Percentiles rank a stretch among this genome's conserved stretches.
Evolutionary conservation across 2,113 vertebrate genomes (phyloP).

Genomic region (Psophia crepitans): DNA sequence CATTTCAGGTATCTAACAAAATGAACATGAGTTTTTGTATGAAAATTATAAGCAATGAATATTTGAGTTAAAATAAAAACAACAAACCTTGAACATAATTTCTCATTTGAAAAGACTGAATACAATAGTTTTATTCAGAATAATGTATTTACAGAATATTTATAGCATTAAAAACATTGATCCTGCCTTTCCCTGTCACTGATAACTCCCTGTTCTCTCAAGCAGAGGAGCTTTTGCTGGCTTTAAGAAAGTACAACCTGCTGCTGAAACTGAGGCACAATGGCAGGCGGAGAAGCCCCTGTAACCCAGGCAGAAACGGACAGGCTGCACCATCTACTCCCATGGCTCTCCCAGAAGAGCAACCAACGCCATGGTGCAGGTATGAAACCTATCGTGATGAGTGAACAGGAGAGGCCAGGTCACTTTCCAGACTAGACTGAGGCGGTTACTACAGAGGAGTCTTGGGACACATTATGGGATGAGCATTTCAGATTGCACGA

Average conservation of each 20-base stretch:
- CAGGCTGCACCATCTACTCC: not conserved
- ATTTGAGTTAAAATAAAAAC: not conserved
- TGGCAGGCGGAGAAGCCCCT: not conserved
- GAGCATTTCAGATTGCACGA: not conserved
- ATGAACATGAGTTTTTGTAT: not conserved
- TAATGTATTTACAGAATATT: not conserved
- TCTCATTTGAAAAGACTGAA: not conserved
- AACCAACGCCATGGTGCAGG: not conserved
- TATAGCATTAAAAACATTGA: not conserved
- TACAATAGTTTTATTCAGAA: not conserved
- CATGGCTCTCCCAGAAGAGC: not conserved
- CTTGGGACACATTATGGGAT: not conserved
- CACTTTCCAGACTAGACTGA: not conserved
- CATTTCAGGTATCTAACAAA: constrained; percentile 91
- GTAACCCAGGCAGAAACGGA: not conserved
- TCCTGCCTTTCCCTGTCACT: not conserved
- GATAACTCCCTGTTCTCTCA: not conserved
- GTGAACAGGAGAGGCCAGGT: not conserved
- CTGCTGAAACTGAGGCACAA: not conserved
- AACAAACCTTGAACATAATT: not conserved
- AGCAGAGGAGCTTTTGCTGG: not conserved
- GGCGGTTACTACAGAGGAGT: not conserved
- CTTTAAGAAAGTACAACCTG: not conserved
- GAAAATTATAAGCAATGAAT: not conserved
- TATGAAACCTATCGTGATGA: not conserved